A percentile compares a stretch with the other conserved stretches of the same genome.
Evolutionary conservation across 2,888 invertebrate species (phyloP).

Genomic region (Ernsta delagoae): DNA sequence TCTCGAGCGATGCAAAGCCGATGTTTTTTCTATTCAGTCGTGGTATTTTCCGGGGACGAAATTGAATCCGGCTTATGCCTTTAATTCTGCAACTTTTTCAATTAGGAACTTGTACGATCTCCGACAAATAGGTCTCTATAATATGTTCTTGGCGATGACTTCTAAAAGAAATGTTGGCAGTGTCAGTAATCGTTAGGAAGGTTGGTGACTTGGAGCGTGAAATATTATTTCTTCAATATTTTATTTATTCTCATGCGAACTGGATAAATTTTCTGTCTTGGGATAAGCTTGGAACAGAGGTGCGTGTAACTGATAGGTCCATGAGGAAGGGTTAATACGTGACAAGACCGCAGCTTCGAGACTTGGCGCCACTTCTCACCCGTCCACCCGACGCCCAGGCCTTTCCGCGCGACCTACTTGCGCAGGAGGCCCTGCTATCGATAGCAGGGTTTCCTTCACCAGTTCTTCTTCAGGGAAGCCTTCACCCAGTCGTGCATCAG

Average conservation of each 20-base stretch:
- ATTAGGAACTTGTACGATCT: constrained; percentile 13
- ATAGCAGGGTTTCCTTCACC: neutral
- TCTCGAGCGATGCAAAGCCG: constrained; percentile 28
- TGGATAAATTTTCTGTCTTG: too few relatives aligned
- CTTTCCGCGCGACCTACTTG: neutral
- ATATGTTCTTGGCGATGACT: neutral
- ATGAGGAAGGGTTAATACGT: too few relatives aligned
- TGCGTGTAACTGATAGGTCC: too few relatives aligned
- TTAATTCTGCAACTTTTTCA: constrained; percentile 44
- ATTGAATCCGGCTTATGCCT: constrained; percentile 43
- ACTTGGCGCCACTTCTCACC: neutral
- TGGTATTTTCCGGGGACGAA: constrained; percentile 41
- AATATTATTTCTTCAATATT: neutral
- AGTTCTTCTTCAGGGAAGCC: too few relatives aligned
- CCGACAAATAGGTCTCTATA: neutral
- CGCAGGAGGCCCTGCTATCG: neutral
- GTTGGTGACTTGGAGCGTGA: neutral
- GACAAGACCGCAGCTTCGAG: neutral
- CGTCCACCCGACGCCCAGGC: neutral
- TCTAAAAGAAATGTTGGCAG: neutral
- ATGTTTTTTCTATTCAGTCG: constrained; percentile 40
- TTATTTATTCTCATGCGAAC: too few relatives aligned
- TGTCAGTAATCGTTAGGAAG: neutral
- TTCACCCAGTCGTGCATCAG: neutral
- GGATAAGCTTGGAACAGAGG: too few relatives aligned